These are phyloP conservation scores for Taurulus bubalis DNA, from an alignment of 2,113 vertebrate species.

Conservation along the genomic window DNA sequence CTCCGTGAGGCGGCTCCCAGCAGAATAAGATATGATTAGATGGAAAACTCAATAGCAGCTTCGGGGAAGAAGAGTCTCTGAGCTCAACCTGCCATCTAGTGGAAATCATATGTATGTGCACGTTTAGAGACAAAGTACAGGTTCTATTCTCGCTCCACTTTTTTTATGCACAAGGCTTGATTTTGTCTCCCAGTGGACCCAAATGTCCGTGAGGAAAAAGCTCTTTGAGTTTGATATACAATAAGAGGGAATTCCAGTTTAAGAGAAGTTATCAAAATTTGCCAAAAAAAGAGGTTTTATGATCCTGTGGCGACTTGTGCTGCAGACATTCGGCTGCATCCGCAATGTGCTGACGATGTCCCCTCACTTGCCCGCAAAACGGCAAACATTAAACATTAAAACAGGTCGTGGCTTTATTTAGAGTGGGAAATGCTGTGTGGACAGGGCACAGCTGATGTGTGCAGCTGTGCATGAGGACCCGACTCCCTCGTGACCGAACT, in stretches of 20 bases:
- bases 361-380: background rate
- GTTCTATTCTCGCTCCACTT: background rate
- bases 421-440: conserved; percentile 52
- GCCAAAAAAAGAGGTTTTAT: background rate
- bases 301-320: fast-evolving
- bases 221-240: background rate
- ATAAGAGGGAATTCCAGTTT: background rate
- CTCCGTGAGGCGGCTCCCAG: conserved; percentile 66
- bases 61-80: conserved; percentile 17
- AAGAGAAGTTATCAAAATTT: background rate
- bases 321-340: background rate
- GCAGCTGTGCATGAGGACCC: conserved; percentile 15
- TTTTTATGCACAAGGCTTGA: background rate
- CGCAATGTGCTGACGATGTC: conserved; percentile 19
- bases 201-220: background rate
- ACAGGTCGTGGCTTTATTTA: conserved; percentile 58
- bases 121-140: background rate
- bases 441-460: conserved; percentile 32
- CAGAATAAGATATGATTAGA: conserved; percentile 77
- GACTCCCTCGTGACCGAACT: background rate
- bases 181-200: background rate
- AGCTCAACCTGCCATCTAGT: conserved; percentile 83
- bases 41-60: conserved; percentile 61
- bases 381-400: conserved; percentile 53
- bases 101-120: conserved; percentile 54